A percentile compares a stretch with the other conserved stretches of the same genome.
These are phyloP conservation scores for Neomonachus schauinslandi DNA, from an alignment of 2,113 vertebrate genomes.

Conservation along the genomic window DNA sequence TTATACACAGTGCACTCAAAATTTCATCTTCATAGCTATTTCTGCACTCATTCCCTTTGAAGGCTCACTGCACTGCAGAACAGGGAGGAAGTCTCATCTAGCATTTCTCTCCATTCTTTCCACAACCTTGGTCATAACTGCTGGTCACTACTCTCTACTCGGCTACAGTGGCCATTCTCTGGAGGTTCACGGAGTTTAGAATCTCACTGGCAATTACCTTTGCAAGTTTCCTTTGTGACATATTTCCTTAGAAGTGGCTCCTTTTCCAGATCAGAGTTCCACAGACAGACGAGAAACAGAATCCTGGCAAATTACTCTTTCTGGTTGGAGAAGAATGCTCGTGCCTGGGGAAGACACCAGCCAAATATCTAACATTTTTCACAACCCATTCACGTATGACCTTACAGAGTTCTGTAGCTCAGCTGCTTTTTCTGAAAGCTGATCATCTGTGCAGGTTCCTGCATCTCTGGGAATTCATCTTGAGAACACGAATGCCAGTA, in stretches of 20 bases:
- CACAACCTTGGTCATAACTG: neutral
- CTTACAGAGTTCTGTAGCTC: neutral
- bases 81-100: neutral
- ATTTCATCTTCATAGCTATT: neutral
- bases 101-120: neutral
- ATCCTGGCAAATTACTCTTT: neutral
- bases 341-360: neutral
- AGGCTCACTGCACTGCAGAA: neutral
- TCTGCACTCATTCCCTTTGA: neutral
- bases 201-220: neutral
- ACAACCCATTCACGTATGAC: neutral
- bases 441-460: too few relatives aligned
- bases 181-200: neutral
- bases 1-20: neutral
- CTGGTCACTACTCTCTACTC: neutral
- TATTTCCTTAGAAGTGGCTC: neutral
- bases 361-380: neutral
- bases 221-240: neutral
- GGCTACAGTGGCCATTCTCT: neutral
- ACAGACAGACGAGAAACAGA: neutral
- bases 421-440: neutral
- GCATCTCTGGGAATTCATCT: neutral
- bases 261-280: neutral
- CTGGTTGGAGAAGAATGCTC: neutral
- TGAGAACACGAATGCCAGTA: neutral